Conservation (phyloP, 2,888 invertebrate species). For the Stenoptilia bipunctidactyla region DNA sequence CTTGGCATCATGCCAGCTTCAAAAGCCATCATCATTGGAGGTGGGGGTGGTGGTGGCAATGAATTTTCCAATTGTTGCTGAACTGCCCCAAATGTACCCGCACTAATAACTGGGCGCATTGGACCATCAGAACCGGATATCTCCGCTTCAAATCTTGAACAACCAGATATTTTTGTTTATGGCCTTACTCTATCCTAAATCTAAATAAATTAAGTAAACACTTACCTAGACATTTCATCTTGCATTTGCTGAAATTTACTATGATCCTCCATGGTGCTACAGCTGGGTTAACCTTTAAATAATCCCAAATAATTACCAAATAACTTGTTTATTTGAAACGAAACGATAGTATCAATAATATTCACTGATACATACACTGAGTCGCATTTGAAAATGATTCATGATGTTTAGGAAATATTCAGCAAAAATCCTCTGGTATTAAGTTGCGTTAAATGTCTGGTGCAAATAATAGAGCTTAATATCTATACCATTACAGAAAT, state of each 20-base stretch:
- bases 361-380: slow-evolving; percentile 40
- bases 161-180: no score
- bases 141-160: slow-evolving; percentile 88
- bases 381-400: background rate
- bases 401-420: no score
- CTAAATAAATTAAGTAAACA: no score
- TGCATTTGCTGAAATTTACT: slow-evolving; percentile 84
- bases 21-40: slow-evolving; percentile 33
- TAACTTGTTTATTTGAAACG: slow-evolving; percentile 27
- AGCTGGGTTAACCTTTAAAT: slow-evolving; percentile 49
- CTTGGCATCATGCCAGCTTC: slow-evolving; percentile 30
- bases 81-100: slow-evolving; percentile 79
- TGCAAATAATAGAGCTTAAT: no score
- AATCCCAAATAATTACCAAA: slow-evolving; percentile 62
- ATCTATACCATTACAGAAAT: no score
- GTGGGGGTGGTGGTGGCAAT: slow-evolving; percentile 43
- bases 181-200: no score
- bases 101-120: slow-evolving; percentile 77
- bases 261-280: slow-evolving; percentile 52
- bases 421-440: no score
- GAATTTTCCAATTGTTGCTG: slow-evolving; percentile 76
- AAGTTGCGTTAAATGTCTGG: no score
- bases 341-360: slow-evolving; percentile 23
- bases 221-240: slow-evolving; percentile 90
- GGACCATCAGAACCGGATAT: slow-evolving; percentile 77